Conservation (phyloP, 2,888 invertebrate species). For the Cistogaster globosa region DNA sequence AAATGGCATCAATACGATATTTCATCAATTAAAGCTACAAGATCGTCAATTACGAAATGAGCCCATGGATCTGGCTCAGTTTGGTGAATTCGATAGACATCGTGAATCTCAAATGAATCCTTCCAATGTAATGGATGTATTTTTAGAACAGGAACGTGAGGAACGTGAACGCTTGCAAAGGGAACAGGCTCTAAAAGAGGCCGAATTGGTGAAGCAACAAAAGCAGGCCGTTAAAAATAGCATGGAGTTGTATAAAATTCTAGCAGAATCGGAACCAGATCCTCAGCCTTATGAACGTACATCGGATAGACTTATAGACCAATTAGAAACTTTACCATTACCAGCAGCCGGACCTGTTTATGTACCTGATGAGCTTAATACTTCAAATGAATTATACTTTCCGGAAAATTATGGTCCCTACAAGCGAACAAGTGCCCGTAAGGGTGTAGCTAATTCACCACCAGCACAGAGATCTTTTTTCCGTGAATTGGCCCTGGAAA, state of each 20-base stretch:
- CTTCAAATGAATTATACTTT: slow-evolving; percentile 78
- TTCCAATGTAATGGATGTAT: slow-evolving; percentile 77
- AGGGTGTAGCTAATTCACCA: slow-evolving; percentile 26
- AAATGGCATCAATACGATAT: slow-evolving; percentile 75
- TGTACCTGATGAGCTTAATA: slow-evolving; percentile 75
- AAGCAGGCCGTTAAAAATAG: slow-evolving; percentile 78
- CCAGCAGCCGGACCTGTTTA: slow-evolving; percentile 70
- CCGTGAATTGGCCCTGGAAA: slow-evolving; percentile 78
- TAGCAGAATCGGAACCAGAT: slow-evolving; percentile 81
- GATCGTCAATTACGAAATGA: slow-evolving; percentile 78
- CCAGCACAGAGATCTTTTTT: slow-evolving; percentile 74
- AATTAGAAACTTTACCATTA: slow-evolving; percentile 72
- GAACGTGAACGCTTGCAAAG: slow-evolving; percentile 77
- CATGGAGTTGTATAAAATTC: slow-evolving; percentile 80
- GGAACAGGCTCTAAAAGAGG: slow-evolving; percentile 74
- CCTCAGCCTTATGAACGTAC: slow-evolving; percentile 79
- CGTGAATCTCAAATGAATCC: slow-evolving; percentile 73
- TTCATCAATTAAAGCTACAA: slow-evolving; percentile 77
- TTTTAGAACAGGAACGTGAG: slow-evolving; percentile 77
- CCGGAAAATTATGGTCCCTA: slow-evolving; percentile 77
- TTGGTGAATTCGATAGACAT: slow-evolving; percentile 76
- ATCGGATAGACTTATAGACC: slow-evolving; percentile 59
- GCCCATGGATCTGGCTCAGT: slow-evolving; percentile 77
- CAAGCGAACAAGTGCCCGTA: slow-evolving; percentile 75
- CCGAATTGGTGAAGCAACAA: slow-evolving; percentile 75